Evolutionary conservation across 2,113 vertebrate species (phyloP).

Genomic region (Neolamprologus ventralis): DNA sequence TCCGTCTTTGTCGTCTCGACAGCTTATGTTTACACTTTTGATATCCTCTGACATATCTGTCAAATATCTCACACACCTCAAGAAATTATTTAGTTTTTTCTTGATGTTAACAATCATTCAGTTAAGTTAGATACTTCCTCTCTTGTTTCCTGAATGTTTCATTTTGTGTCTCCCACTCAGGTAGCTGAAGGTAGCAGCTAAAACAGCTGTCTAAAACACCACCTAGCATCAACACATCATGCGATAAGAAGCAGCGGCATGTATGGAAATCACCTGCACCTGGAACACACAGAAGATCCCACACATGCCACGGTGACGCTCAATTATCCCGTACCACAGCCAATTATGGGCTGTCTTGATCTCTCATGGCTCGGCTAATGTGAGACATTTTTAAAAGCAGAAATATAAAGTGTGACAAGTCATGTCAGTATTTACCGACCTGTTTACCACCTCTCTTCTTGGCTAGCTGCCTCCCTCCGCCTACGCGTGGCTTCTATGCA

Average conservation of each 20-base stretch:
- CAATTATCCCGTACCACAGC: background rate
- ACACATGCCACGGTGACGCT: background rate
- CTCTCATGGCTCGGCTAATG: background rate
- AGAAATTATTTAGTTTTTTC: accelerated
- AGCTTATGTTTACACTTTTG: background rate
- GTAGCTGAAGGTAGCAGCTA: background rate
- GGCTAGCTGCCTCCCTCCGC: background rate
- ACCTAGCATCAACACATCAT: background rate
- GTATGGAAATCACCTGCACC: background rate
- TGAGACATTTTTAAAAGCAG: accelerated
- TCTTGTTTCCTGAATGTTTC: background rate
- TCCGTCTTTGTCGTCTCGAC: background rate
- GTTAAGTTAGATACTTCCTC: background rate
- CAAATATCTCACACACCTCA: background rate
- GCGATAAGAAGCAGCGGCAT: background rate
- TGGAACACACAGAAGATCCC: background rate
- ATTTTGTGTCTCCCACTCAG: background rate
- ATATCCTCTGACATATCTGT: background rate
- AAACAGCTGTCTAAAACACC: background rate
- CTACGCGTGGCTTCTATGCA: background rate
- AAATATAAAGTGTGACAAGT: accelerated
- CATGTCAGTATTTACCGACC: background rate
- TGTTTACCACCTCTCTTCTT: background rate
- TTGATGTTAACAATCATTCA: accelerated
- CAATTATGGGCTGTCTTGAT: background rate